phyloP scores from a whole-genome alignment of 2,888 invertebrate genomes.

The Seira musarum region DNA sequence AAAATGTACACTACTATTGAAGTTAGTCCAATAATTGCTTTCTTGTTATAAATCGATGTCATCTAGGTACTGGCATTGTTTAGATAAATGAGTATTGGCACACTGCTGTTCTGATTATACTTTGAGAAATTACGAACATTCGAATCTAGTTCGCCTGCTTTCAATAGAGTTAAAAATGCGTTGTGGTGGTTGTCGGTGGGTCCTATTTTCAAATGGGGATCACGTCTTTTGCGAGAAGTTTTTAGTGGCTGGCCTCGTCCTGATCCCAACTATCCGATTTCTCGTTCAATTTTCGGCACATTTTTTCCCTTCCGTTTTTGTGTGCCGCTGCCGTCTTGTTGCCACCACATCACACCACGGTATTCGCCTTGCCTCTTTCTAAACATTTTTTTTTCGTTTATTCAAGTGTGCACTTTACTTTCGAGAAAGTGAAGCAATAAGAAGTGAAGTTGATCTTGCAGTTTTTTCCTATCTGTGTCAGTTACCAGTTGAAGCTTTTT shows the following conservation, averaged over 20 bases:
- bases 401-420: constrained; percentile 5
- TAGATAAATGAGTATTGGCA: background rate
- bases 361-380: background rate
- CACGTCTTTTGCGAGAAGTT: constrained; percentile 64
- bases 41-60: too few species aligned
- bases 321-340: constrained; percentile 27
- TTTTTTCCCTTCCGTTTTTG: constrained; percentile 32
- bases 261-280: constrained; percentile 61
- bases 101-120: background rate
- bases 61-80: background rate
- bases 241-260: constrained; percentile 59
- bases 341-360: constrained; percentile 8
- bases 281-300: constrained; percentile 62
- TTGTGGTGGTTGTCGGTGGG: constrained; percentile 8
- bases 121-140: background rate
- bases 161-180: background rate
- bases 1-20: too few species aligned
- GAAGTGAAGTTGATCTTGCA: background rate
- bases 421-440: background rate
- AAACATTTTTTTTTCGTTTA: background rate
- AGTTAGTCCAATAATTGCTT: too few species aligned
- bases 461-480: background rate
- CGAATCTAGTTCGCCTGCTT: constrained; percentile 13
- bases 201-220: constrained; percentile 65
- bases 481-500: too few species aligned